Percentiles rank a stretch among this genome's conserved stretches.
phyloP scores from a whole-genome alignment of 2,797 vertebrate species.

The Myotis planiceps region DNA sequence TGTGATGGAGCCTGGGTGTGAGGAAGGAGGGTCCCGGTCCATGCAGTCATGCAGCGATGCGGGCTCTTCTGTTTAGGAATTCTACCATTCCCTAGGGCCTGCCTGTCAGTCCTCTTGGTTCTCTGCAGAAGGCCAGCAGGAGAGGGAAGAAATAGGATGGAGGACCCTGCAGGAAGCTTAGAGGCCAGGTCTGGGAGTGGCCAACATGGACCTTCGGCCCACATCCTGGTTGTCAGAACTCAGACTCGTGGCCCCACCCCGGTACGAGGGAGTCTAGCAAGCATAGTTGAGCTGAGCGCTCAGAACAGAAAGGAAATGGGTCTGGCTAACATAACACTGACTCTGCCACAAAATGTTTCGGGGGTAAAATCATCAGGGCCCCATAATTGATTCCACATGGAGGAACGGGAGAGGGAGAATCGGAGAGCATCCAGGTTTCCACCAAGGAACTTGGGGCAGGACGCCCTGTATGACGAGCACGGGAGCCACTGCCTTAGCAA shows the following conservation, averaged over 20 bases:
- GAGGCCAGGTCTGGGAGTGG: not conserved
- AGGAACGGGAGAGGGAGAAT: not conserved
- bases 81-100: not conserved
- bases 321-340: not conserved
- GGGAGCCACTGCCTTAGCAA: not conserved
- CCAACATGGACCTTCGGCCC: rapidly evolving
- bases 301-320: not conserved
- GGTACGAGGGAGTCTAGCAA: not conserved
- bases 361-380: not conserved
- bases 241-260: rapidly evolving
- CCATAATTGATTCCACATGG: not conserved
- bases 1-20: no score
- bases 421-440: not conserved
- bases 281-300: not conserved
- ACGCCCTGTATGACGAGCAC: rapidly evolving
- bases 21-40: not conserved
- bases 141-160: no score
- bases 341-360: not conserved
- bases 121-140: not conserved
- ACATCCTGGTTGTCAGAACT: rapidly evolving
- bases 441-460: not conserved
- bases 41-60: not conserved
- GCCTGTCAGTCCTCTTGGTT: not conserved
- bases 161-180: not conserved
- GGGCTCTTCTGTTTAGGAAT: rapidly evolving